Evolutionary conservation across 1,140 invertebrate species (phyloP), one percentile per base, ranked within the genome.

Genomic region (Chrysoperla carnea): DNA sequence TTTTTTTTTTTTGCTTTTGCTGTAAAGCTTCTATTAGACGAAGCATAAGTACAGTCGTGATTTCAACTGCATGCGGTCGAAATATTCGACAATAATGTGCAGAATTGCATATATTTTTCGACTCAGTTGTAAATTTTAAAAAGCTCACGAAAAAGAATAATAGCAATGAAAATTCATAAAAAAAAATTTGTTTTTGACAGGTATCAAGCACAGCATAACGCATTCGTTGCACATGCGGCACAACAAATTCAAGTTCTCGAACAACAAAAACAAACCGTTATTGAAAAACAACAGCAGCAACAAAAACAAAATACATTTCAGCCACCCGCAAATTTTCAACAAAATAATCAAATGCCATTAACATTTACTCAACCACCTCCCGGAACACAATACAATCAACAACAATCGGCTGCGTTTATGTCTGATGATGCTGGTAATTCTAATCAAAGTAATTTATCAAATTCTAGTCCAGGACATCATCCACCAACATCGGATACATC

Each of bases 121-220:
- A n/a, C n/a, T n/a, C n/a, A n/a, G n/a, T n/a, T n/a, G n/a, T n/a
- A n/a, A n/a, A n/a, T n/a, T n/a, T n/a, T n/a, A n/a, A n/a, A n/a
- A n/a, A n/a, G n/a, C n/a, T n/a, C n/a, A n/a, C n/a, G n/a, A n/a
- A n/a, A n/a, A n/a, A n/a, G n/a, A n/a, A n/a, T n/a, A n/a, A n/a
- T n/a, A n/a, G n/a, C n/a, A n/a, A n/a, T n/a, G n/a, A n/a, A n/a
- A n/a, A n/a, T n/a, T n/a, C n/a, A n/a, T n/a, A 36, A 40, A 7
- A 13, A 14, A 13, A 33, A 31, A 7, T 28, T 43, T 3, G 15
- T 9, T 15, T 2, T 51, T 61, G 64, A 42, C 53, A 70, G 78
- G 52, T 86, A 85, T 57, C 84, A 93, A 65, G 79, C 84, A 35
- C 92, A 97, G 55, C 92, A 98, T 68, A 83, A 94, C 63, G 84